Evolutionary conservation across 2,113 vertebrate species (phyloP).

Genomic region (Neoarius graeffei): DNA sequence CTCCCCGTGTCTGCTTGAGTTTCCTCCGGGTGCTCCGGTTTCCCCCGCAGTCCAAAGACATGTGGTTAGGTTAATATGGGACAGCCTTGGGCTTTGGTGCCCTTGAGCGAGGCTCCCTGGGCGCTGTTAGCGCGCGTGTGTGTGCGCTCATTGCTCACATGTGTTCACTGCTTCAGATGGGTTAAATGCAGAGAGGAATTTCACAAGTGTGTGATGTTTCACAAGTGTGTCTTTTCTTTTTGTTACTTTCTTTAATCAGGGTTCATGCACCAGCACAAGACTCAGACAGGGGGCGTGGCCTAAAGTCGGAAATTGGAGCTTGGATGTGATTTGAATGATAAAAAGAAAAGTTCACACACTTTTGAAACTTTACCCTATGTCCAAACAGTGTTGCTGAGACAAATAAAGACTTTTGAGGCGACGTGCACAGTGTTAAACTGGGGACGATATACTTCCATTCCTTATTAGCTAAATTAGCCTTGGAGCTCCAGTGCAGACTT

Average conservation of each 20-base stretch:
- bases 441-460: background rate
- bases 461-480: background rate
- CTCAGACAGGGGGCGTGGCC: background rate
- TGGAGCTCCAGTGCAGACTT: background rate
- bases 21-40: too few species aligned
- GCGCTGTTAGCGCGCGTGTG: too few species aligned
- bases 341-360: background rate
- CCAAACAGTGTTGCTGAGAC: background rate
- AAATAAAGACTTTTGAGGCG: background rate
- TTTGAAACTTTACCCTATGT: background rate
- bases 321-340: background rate
- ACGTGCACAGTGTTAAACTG: background rate
- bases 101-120: too few species aligned
- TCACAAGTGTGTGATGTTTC: too few species aligned
- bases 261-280: background rate
- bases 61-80: too few species aligned
- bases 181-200: too few species aligned
- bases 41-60: too few species aligned
- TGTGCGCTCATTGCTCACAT: too few species aligned
- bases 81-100: too few species aligned
- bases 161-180: too few species aligned
- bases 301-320: background rate
- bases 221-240: too few species aligned
- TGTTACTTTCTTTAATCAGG: constrained; percentile 59
- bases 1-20: too few species aligned